Percentiles rank a stretch among this genome's conserved stretches.
Evolutionary conservation across 2,797 vertebrate genomes (phyloP).

Genomic region (Eulemur rubriventer): DNA sequence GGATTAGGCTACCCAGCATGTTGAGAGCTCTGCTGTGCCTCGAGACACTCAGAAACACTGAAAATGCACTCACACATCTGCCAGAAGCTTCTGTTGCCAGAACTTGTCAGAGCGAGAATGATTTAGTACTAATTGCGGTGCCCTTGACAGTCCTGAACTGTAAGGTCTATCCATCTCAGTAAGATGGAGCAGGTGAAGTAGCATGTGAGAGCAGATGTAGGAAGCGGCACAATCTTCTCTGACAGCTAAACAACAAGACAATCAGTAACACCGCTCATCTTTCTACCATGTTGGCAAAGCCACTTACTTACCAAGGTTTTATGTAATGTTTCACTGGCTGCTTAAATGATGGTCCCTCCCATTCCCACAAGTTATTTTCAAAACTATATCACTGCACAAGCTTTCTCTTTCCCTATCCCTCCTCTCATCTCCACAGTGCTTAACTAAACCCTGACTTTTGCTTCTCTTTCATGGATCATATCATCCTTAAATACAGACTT

Average conservation of each 20-base stretch:
- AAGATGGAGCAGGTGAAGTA: conserved; percentile 28
- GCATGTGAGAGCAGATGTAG: not conserved
- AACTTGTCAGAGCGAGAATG: conserved; percentile 51
- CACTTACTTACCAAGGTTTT: conserved; percentile 27
- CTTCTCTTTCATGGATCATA: conserved; percentile 43
- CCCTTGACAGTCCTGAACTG: conserved; percentile 68
- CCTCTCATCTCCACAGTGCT: not conserved
- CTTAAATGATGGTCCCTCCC: not conserved
- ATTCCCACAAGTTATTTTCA: not conserved
- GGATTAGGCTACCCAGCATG: not conserved
- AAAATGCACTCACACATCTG: conserved; percentile 42
- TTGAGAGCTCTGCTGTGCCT: not conserved
- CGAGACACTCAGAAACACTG: conserved; percentile 22
- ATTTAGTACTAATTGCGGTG: conserved; percentile 72
- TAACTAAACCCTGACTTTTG: conserved; percentile 40
- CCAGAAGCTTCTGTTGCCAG: conserved; percentile 62
- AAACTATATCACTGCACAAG: not conserved
- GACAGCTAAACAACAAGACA: conserved; percentile 63
- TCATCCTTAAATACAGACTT: conserved; percentile 57
- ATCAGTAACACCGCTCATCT: conserved; percentile 25
- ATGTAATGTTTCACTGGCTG: not conserved
- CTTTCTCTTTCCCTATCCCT: not conserved
- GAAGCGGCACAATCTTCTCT: conserved; percentile 44
- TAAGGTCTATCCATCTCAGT: conserved; percentile 66
- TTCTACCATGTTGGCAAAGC: conserved; percentile 45